Evolutionary conservation across 2,113 vertebrate genomes (phyloP), one percentile per base, ranked within the genome.

Genomic region (Dascyllus trimaculatus): DNA sequence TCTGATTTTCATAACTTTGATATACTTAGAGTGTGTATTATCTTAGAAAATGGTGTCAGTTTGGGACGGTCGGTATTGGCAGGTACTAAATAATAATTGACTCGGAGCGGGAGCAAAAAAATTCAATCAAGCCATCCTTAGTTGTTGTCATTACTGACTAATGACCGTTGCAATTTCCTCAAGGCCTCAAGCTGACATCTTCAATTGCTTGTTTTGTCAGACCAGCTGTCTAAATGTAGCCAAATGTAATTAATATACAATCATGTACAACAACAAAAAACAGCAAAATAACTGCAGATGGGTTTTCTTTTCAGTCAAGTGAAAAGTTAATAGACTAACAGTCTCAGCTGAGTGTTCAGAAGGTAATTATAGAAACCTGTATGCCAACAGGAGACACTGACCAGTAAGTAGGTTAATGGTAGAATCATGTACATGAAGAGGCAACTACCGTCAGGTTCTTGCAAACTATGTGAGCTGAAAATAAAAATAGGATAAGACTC

Each of bases 101-200:
- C 3, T 29, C 26, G 5, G 26, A n/a, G 26, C 2, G 26, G 26
- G 5, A 8, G 32, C 32, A 5, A 5, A 32, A 8, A 1, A 32
- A 32, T 8, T 43, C 1, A 13, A 13, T 43, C 2, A 14, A 4
- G 11, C 3, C 10, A 1, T 14, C 13, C 11, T 13, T 11, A 14
- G 13, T 43, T 43, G 13, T 65, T 58, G 56, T 71, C 24, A 54
- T 43, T 78, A 40, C 40, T 57, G 51, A 73, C 62, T 53, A 62
- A 69, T 19, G 24, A 3, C 15, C 32, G 15, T 25, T 24, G 35
- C 26, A 43, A 22, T 62, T 78, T 2, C 52, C n/a, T 0, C 56
- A 26, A 66, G 24, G 53, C 19, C 11, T 15, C 21, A 26, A 61
- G 25, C 25, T 49, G 43, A 72, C 35, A 1, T 43, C 19, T 45